A percentile compares a stretch with the other conserved stretches of the same genome.
These are phyloP conservation scores for Drosophila nigricruria DNA, from an alignment of 2,888 invertebrate species.

Conservation along the genomic window DNA sequence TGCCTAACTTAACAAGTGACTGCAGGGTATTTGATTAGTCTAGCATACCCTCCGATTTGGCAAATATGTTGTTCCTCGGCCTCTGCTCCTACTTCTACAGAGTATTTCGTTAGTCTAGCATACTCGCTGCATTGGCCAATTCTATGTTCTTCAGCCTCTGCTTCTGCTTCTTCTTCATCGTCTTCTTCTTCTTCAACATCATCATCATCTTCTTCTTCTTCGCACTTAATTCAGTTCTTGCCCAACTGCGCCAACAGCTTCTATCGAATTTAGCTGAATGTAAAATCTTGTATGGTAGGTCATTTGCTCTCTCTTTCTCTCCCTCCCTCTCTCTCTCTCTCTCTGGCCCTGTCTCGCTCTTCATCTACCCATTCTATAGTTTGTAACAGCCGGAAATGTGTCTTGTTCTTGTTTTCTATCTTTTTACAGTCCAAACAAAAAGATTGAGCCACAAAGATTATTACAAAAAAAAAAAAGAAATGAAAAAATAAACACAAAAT, in stretches of 20 bases:
- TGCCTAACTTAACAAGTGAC: no score
- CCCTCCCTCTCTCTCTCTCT: neutral
- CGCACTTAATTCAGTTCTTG: constrained; percentile 22
- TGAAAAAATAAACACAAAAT: constrained; percentile 10
- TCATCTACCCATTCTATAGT: constrained; percentile 1
- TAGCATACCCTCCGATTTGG: no score
- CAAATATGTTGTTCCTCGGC: no score
- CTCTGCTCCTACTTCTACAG: neutral
- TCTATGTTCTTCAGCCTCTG: neutral
- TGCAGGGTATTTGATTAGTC: no score
- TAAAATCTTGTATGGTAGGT: constrained; percentile 60
- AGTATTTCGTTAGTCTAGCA: neutral
- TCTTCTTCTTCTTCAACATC: neutral
- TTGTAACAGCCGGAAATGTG: constrained; percentile 72
- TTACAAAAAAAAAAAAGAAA: neutral
- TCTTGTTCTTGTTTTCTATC: constrained; percentile 43
- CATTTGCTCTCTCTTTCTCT: constrained; percentile 28
- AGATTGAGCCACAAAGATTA: constrained; percentile 41
- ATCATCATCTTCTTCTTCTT: constrained; percentile 12
- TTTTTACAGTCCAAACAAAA: constrained; percentile 7
- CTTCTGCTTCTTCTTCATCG: constrained; percentile 9
- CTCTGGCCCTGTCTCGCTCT: neutral
- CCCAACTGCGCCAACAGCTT: constrained; percentile 44
- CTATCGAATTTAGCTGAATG: constrained; percentile 48
- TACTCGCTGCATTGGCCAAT: neutral